Base-by-base conservation (phyloP, 2,888 invertebrate species). In the Nemoura dubitans region DNA sequence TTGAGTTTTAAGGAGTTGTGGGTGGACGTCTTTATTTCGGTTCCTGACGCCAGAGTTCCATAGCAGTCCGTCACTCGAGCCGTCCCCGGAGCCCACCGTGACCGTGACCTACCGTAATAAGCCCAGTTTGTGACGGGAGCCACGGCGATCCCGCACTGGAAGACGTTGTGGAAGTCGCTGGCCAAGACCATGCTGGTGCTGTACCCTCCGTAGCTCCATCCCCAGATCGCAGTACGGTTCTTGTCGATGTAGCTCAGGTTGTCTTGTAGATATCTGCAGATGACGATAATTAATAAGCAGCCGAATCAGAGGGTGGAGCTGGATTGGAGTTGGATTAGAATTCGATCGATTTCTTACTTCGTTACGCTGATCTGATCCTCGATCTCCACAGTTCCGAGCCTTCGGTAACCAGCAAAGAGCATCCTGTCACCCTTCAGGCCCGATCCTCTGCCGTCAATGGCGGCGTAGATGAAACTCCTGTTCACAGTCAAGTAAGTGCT, bases 161-260 rank as follows among this genome's bases (percentile, higher is more conserved):
- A 98, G 36, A 97, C 94, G 82, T 93, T 92, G 0, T 94, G 93
- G 0, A 92, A 92, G 88, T 98, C 98, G 81, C 94, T 94, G 0
- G 97, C 97, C 88, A 99, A 92, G 0, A 96, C 96, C 93, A 98
- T 95, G 3, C 97, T 96, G 0, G 98, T 95, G 0, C 97, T 97
- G 92, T 97, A 99, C 0, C 99, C 99, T 21, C 99, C 99, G 92
- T 99, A 99, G 89, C 98, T 98, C 99, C 98, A 99, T 86, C 99
- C 99, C 98, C 98, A 99, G 90, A 99, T 98, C 83, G 97, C 98
- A 0, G 97, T 96, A 89, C 96, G 95, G 85, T 94, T 93, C 1
- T 93, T 91, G 92, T 98, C 98, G 87, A 99, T 94, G 92, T 95
- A 98, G 0, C 93, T 91, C 25, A 95, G 92, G 85, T 92, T 93